Percentiles rank a stretch among this genome's conserved stretches.
phyloP scores from a whole-genome alignment of 2,888 invertebrate genomes.

The Drosophila macrothrix region DNA sequence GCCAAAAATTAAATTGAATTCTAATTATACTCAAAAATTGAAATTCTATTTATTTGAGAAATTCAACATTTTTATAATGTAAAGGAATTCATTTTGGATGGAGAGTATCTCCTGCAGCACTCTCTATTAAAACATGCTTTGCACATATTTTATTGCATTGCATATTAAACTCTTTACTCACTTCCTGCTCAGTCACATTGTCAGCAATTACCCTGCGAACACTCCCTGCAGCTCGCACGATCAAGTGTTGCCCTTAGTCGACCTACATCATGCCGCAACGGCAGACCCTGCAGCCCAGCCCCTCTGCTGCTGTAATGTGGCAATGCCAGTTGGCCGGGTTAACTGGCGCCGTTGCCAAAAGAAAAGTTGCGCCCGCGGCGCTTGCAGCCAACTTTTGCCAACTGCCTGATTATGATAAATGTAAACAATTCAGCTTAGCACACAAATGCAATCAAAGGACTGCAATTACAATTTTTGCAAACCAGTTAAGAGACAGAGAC shows the following conservation, averaged over 20 bases:
- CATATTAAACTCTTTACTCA: constrained; percentile 48
- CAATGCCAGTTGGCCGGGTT: constrained; percentile 41
- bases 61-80: neutral
- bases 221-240: constrained; percentile 45
- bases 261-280: constrained; percentile 46
- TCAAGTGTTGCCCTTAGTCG: constrained; percentile 64
- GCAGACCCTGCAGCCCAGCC: constrained; percentile 14
- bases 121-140: neutral
- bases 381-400: constrained; percentile 52
- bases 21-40: neutral
- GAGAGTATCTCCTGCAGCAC: constrained; percentile 4
- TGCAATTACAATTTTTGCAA: constrained; percentile 67
- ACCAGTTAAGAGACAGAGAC: constrained; percentile 60
- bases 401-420: constrained; percentile 76
- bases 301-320: constrained; percentile 12
- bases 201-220: constrained; percentile 61
- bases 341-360: constrained; percentile 72
- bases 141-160: constrained; percentile 8
- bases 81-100: too few species aligned
- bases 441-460: constrained; percentile 80
- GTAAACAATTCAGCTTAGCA: constrained; percentile 77
- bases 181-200: constrained; percentile 75
- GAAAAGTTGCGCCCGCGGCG: constrained; percentile 69
- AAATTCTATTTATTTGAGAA: neutral
- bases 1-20: neutral